Percentiles rank a stretch among this genome's conserved stretches.
These are phyloP conservation scores for Gryllus bimaculatus DNA, from an alignment of 1,140 invertebrate species.

Conservation along the genomic window DNA sequence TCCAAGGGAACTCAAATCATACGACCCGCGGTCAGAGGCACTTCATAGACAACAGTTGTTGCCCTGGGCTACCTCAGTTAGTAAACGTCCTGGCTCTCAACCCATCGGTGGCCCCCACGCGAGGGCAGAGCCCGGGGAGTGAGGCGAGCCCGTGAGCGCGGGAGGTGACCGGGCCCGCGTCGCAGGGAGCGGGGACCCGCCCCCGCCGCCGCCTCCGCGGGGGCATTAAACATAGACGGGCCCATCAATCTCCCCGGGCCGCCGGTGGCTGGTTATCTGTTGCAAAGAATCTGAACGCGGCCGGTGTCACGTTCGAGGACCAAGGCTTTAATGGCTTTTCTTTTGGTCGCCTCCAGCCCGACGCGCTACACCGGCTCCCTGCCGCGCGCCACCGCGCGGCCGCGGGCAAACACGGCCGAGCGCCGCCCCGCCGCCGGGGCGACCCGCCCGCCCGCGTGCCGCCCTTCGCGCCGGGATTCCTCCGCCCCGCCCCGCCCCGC, in stretches of 20 bases:
- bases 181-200: neutral
- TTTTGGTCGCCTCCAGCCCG: neutral
- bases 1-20: too few species aligned
- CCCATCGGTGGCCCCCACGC: too few species aligned
- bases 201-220: too few species aligned
- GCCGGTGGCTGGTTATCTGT: constrained; percentile 13
- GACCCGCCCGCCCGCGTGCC: neutral
- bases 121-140: neutral
- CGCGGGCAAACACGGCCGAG: too few species aligned
- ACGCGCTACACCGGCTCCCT: neutral
- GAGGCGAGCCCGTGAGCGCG: neutral
- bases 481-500: too few species aligned
- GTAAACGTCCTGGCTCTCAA: too few species aligned
- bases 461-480: neutral
- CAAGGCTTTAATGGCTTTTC: constrained; percentile 16
- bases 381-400: too few species aligned
- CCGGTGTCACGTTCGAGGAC: constrained; percentile 13
- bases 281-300: constrained; percentile 13
- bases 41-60: too few species aligned
- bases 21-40: too few species aligned
- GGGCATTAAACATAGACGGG: constrained; percentile 13
- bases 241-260: constrained; percentile 13
- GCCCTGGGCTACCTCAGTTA: too few species aligned
- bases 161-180: neutral
- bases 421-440: too few species aligned